A percentile compares a stretch with the other conserved stretches of the same genome.
Conservation (phyloP, 2,888 invertebrate species). For the Dicycla oo region DNA sequence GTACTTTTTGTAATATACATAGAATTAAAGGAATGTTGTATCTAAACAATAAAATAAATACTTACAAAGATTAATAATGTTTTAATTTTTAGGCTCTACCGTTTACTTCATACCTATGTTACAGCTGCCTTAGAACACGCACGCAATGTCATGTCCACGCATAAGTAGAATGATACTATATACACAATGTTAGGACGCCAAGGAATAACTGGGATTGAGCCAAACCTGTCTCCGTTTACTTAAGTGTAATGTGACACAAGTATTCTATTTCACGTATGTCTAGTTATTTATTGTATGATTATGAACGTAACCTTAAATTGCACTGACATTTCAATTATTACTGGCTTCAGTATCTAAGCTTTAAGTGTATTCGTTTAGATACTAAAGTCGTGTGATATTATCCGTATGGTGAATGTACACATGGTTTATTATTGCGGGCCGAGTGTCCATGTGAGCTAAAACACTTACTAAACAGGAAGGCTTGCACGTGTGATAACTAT, state of each 20-base stretch:
- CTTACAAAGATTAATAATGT: slow-evolving; percentile 68
- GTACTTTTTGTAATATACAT: slow-evolving; percentile 73
- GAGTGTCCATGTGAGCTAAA: slow-evolving; percentile 51
- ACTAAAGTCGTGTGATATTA: slow-evolving; percentile 55
- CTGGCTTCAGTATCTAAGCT: slow-evolving; percentile 56
- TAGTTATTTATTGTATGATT: slow-evolving; percentile 58
- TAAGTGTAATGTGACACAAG: slow-evolving; percentile 59
- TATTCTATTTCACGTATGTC: slow-evolving; percentile 60
- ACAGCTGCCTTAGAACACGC: slow-evolving; percentile 84
- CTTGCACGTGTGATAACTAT: slow-evolving; percentile 59
- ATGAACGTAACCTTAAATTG: slow-evolving; percentile 64
- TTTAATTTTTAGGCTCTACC: slow-evolving; percentile 71
- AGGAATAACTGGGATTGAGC: slow-evolving; percentile 56
- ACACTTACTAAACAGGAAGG: slow-evolving; percentile 53
- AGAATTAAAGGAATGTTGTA: slow-evolving; percentile 74
- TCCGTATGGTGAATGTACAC: slow-evolving; percentile 44
- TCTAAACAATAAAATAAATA: slow-evolving; percentile 74
- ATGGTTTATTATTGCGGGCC: slow-evolving; percentile 41
- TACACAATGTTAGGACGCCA: slow-evolving; percentile 50
- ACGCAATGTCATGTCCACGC: slow-evolving; percentile 73
- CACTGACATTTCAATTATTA: slow-evolving; percentile 60
- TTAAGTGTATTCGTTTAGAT: slow-evolving; percentile 50
- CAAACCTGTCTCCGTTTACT: slow-evolving; percentile 68
- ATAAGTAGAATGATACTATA: slow-evolving; percentile 57
- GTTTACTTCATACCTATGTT: slow-evolving; percentile 77